Base-by-base conservation (phyloP, 2,797 vertebrate species). In the Pyrrhura leucotis region DNA sequence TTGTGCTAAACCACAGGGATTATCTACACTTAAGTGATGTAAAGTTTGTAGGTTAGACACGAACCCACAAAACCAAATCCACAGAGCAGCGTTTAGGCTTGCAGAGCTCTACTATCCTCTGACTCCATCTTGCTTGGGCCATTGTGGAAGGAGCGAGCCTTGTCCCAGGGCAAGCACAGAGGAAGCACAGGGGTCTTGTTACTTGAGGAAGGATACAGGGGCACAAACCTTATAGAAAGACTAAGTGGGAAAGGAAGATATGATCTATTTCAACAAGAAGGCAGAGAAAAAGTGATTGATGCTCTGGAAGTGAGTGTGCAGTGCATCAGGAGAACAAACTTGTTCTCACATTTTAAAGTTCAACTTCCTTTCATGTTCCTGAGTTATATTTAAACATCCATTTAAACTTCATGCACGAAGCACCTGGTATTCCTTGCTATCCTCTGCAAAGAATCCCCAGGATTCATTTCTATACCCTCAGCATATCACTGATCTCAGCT, bases 1-100 rank as follows among this genome's bases (percentile, higher is more conserved):
- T 93, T 93, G 63, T 39, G 47, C 62, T 90, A 92, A 97, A 95
- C 92, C 95, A 89, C 96, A 96, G 81, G 87, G 83, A 90, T 44
- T 89, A 88, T 90, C 78, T 81, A 88, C 48, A 40, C 54, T 93
- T 89, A 86, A 95, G 59, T 9, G 83, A 91, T 53, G 61, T 76
- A 33, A 90, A 88, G 90, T 93, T 93, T 65, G 51, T 58, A 94
- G 95, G 79, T 93, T 90, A 96, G 82, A 71, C 28, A 51, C 29
- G 91, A 94, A 90, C 56, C 93, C 78, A 85, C 89, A 80, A 93
- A 95, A 25, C 66, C 68, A 85, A 92, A 88, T 11, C 65, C 54
- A 7, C 26, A 31, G 61, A 89, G 40, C 37, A 48, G 67, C 4
- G 1, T 53, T 95, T 6, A 44, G 85, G 53, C 63, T 82, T 63